Evolutionary conservation across 2,797 vertebrate genomes (phyloP).

Genomic region (Meriones psammophilus): DNA sequence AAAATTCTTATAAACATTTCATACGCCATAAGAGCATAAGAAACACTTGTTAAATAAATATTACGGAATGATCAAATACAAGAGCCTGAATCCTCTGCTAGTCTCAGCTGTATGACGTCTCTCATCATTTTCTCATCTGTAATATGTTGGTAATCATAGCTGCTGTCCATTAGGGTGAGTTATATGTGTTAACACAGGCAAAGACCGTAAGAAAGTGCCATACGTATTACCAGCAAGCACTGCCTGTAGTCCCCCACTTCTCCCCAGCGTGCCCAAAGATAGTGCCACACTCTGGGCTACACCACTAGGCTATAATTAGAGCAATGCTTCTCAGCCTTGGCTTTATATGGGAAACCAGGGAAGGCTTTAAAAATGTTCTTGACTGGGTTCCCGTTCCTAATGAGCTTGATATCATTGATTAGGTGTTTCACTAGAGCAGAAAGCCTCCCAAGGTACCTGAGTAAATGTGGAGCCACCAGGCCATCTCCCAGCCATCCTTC

Average conservation of each 20-base stretch:
- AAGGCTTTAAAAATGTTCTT: slow-evolving; percentile 19
- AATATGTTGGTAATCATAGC: slow-evolving; percentile 4
- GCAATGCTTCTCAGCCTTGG: not conserved
- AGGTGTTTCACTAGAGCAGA: not conserved
- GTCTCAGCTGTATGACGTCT: not conserved
- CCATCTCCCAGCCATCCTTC: not conserved
- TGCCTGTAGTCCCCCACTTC: not conserved
- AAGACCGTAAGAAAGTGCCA: not conserved
- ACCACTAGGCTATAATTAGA: not conserved
- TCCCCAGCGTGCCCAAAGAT: slow-evolving; percentile 16
- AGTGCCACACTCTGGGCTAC: not conserved
- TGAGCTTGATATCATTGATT: not conserved
- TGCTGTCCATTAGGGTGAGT: not conserved
- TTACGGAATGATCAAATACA: not conserved
- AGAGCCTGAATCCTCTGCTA: not conserved
- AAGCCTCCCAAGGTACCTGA: not conserved
- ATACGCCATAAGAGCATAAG: not conserved
- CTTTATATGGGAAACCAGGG: slow-evolving; percentile 1
- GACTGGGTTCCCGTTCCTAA: not conserved
- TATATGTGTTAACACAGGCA: not conserved
- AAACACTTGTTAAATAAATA: slow-evolving; percentile 27
- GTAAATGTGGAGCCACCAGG: not conserved
- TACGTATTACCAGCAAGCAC: not conserved
- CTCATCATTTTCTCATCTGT: not conserved
- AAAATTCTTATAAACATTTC: slow-evolving; percentile 5